Conservation (phyloP, 2,797 vertebrate genomes). For the Megaceryle alcyon region DNA sequence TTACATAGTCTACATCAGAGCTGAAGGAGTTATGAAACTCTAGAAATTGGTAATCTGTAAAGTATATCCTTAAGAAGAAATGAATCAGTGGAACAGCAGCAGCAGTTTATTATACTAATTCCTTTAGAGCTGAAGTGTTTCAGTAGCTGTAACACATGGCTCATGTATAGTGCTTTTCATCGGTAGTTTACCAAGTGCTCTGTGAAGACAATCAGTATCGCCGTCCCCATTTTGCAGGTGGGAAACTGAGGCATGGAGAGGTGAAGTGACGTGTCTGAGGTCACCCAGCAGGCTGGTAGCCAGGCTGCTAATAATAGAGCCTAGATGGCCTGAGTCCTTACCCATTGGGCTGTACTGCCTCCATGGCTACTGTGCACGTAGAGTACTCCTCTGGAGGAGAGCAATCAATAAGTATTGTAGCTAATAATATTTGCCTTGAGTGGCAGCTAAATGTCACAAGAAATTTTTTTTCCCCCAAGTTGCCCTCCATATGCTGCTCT, state of each 20-base stretch:
- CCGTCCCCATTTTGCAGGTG: background rate
- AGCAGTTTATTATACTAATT: background rate
- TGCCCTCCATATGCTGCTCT: background rate
- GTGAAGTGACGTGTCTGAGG: background rate
- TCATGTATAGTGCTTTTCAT: background rate
- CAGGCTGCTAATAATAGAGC: background rate
- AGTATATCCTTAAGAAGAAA: background rate
- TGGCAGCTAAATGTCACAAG: background rate
- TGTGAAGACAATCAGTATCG: background rate
- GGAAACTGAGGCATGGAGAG: background rate
- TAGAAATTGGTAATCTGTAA: background rate
- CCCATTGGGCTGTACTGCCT: background rate
- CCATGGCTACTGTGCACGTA: background rate
- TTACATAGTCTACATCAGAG: background rate
- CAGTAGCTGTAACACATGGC: background rate
- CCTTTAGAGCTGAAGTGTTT: background rate
- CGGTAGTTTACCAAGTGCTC: background rate
- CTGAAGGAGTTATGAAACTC: background rate
- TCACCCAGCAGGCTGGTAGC: background rate
- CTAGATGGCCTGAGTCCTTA: background rate
- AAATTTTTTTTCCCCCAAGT: background rate
- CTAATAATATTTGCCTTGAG: background rate
- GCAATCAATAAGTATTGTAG: background rate
- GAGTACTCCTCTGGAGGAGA: background rate
- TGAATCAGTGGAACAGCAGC: background rate